phyloP scores from a whole-genome alignment of 2,888 invertebrate species.

The Nowickia ferox region DNA sequence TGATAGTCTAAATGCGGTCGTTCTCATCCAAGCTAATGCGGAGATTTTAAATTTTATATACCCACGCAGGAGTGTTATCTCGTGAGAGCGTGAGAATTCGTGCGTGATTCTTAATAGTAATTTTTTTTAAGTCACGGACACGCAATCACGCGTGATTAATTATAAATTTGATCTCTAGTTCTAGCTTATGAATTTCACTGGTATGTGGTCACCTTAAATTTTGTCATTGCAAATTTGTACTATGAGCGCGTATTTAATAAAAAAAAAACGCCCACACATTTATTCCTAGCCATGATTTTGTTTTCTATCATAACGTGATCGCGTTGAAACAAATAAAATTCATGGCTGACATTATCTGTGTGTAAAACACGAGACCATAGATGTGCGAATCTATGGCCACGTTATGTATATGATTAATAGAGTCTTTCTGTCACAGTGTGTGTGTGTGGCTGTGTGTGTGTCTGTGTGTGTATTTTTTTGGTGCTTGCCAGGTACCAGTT shows the following conservation, averaged over 20 bases:
- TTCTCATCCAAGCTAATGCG: too few species aligned
- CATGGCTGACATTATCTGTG: constrained; percentile 45
- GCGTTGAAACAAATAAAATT: constrained; percentile 51
- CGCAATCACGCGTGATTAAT: too few species aligned
- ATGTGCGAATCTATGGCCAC: not conserved
- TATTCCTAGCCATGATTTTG: constrained; percentile 64
- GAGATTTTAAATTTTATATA: too few species aligned
- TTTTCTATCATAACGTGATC: constrained; percentile 65
- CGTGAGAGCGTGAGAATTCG: too few species aligned
- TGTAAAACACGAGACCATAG: not conserved
- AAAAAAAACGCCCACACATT: constrained; percentile 67
- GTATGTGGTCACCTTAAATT: constrained; percentile 53
- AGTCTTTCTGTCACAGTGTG: not conserved
- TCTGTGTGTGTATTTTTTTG: not conserved
- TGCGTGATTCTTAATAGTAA: too few species aligned
- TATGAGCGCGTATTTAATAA: constrained; percentile 35
- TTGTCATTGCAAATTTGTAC: constrained; percentile 48
- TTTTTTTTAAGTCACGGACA: too few species aligned
- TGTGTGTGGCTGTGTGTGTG: not conserved
- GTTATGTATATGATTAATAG: too few species aligned
- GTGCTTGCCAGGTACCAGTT: constrained; percentile 61
- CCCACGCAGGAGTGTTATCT: too few species aligned
- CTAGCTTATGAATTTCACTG: not conserved
- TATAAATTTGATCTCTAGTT: too few species aligned
- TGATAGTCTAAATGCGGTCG: too few species aligned